phyloP scores from a whole-genome alignment of 2,888 invertebrate species.

The Ichneumoninae sp. region DNA sequence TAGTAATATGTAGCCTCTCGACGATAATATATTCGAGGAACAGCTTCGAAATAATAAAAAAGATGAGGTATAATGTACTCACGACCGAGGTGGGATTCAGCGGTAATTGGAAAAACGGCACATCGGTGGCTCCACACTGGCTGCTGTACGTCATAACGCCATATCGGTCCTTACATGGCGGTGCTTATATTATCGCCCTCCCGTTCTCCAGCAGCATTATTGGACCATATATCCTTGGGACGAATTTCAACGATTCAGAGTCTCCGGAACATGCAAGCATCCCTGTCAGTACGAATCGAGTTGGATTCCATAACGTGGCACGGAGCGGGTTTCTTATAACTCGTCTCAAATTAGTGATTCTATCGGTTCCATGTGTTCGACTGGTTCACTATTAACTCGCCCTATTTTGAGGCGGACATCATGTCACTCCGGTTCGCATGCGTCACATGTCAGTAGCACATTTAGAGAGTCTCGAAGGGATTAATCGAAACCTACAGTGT shows the following conservation, averaged over 20 bases:
- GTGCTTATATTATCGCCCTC: too few species aligned
- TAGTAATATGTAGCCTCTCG: too few species aligned
- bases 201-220: too few species aligned
- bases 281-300: neutral
- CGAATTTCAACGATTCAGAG: neutral
- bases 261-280: neutral
- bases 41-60: too few species aligned
- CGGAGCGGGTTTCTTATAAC: neutral
- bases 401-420: neutral
- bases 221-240: too few species aligned
- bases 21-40: too few species aligned
- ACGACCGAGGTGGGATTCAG: too few species aligned
- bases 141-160: neutral
- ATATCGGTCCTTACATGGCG: neutral
- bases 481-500: neutral
- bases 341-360: neutral
- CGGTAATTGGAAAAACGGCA: neutral
- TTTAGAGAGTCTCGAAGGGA: constrained; percentile 7
- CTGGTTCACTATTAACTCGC: neutral
- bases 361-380: neutral
- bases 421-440: neutral
- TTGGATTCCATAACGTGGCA: neutral
- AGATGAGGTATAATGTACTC: too few species aligned
- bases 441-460: neutral
- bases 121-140: neutral